Evolutionary conservation across 2,113 vertebrate species (phyloP), one percentile per base, ranked within the genome.

Genomic region (Pica pica): DNA sequence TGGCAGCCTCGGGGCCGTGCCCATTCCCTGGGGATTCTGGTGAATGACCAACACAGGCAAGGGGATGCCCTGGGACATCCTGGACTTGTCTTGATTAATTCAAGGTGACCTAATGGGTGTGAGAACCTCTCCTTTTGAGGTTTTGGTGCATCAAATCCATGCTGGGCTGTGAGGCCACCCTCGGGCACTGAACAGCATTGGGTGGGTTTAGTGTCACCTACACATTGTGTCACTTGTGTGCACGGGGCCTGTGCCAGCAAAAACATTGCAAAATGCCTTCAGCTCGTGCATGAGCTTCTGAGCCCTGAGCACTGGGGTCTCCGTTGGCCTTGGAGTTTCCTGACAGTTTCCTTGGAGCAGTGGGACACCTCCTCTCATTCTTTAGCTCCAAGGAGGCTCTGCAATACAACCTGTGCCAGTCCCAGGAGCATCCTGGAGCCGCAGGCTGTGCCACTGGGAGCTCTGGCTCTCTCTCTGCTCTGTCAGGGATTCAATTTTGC

Each of bases 121-220:
- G 69, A 77, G 71, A 41, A 10, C 16, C 9, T 83, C 37, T 41
- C 14, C 22, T 74, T 44, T 24, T 0, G 2, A 67, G 52, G 33
- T 21, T 37, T 65, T 8, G 1, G 1, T 64, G 61, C 28, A 31
- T 37, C 44, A 5, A 2, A 26, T 83, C 27, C 30, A n/a, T 59
- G 42, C 26, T 56, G 19, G 64, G 53, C 75, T 76, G 37, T 35
- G 76, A 81, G n/a, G 59, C 7, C 35, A 26, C 23, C 27, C n/a
- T 26, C 0, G 1, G 50, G 28, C 30, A 28, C 44, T 13, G 53
- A 56, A 3, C 26, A 42, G 16, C 6, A 0, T 2, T 35, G 50
- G 64, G 75, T 6, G 7, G 47, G 19, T 19, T 52, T 21, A 65
- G 44, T 69, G 68, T 50, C 75, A 68, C 9, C 42, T 67, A 57